Evolutionary conservation across 2,888 invertebrate species (phyloP), one percentile per base, ranked within the genome.

Genomic region (Hetaerina titia): DNA sequence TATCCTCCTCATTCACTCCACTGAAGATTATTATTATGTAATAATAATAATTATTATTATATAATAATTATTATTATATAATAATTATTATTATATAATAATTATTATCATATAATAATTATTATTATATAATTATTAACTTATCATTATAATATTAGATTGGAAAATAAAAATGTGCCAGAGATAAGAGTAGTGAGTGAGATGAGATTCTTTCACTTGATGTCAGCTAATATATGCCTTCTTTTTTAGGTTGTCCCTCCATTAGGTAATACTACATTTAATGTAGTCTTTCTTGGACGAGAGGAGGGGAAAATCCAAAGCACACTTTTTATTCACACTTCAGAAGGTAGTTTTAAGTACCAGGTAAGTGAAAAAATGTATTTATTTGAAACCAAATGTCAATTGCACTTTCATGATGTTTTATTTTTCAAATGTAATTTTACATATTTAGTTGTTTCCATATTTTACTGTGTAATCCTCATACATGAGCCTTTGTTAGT

Each of bases 261-360:
- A 95, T 98, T 98, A 96, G 98, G 98, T 95, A 99, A 99, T 97
- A 99, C 99, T 95, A 98, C 99, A 95, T 99, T 99, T 97, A 99
- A 98, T 97, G 99, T 99, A 96, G 99, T 99, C 96, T 99, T 99
- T 97, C 97, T 99, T 96, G 99, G 99, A 69, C 98, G 99, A 96
- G 98, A 98, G 97, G 98, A 99, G 97, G 99, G 99, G 95, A 98
- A 98, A 96, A 98, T 98, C 96, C 98, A 98, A 96, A 98, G 99
- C 96, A 98, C 98, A 96, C 98, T 99, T 96, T 98, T 98, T 97
- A 98, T 99, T 96, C 99, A 99, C 97, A 99, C 99, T 74, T 99
- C 99, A 95, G 98, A 98, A 97, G 99, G 99, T 95, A 98, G 98
- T 96, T 98, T 99, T 96, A 98, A 98, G 97, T 99, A 99, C 97